phyloP scores from a whole-genome alignment of 2,888 invertebrate species.

The Ennomos quercinarius region DNA sequence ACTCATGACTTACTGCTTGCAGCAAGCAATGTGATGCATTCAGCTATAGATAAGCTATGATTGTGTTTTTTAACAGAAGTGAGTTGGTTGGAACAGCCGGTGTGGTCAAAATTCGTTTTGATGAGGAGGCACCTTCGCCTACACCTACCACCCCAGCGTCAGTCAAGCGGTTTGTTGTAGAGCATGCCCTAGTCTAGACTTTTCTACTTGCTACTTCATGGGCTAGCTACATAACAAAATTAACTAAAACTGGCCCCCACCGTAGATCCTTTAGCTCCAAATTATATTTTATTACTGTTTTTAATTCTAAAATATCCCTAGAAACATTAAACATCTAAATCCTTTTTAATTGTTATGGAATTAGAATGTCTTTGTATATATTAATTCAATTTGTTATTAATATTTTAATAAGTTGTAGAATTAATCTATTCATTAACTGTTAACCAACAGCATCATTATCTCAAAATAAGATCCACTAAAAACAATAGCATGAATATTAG shows the following conservation, averaged over 20 bases:
- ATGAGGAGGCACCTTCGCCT: constrained; percentile 81
- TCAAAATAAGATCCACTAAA: too few species aligned
- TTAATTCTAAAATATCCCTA: background rate
- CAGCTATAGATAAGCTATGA: constrained; percentile 19
- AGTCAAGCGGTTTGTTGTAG: constrained; percentile 81
- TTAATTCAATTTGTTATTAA: too few species aligned
- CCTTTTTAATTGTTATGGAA: too few species aligned
- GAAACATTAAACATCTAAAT: too few species aligned
- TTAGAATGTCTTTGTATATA: too few species aligned
- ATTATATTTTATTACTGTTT: background rate
- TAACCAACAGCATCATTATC: too few species aligned
- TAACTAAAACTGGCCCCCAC: constrained; percentile 33
- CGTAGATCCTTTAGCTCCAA: background rate
- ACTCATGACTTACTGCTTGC: constrained; percentile 1
- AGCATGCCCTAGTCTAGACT: constrained; percentile 72
- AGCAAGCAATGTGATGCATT: constrained; percentile 11
- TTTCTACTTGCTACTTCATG: constrained; percentile 65
- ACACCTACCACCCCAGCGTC: constrained; percentile 83
- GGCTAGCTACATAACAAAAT: constrained; percentile 57
- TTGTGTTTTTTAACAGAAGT: constrained; percentile 79
- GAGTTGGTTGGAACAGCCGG: constrained; percentile 87
- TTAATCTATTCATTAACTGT: too few species aligned
- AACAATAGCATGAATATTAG: too few species aligned
- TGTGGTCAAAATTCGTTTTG: constrained; percentile 85
- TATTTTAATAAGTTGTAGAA: too few species aligned